A percentile compares a stretch with the other conserved stretches of the same genome.
Conservation (phyloP, 2,113 vertebrate species). For the Rousettus leschenaultii region DNA sequence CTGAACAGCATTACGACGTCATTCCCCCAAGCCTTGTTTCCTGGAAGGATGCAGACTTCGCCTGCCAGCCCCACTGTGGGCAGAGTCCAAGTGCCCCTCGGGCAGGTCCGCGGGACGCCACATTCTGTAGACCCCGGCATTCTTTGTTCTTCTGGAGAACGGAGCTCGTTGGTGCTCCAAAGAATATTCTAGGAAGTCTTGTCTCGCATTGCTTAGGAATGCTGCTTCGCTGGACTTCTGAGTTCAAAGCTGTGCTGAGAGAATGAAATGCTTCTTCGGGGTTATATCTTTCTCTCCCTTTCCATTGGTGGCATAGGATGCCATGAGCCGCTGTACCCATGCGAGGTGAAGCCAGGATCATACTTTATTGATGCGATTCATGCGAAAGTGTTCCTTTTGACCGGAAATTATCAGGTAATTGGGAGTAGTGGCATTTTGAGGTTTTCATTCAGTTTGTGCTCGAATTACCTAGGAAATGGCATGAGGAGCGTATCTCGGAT, state of each 20-base stretch:
- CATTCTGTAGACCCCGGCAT: neutral
- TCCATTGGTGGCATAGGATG: accelerated
- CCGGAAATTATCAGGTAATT: neutral
- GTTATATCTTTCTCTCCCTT: neutral
- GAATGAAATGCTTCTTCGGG: neutral
- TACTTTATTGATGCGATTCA: neutral
- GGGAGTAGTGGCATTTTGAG: neutral
- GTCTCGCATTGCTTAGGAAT: neutral
- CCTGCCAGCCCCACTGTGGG: neutral
- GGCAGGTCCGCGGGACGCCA: neutral
- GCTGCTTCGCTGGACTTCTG: neutral
- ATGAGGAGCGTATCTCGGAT: neutral
- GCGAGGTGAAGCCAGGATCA: neutral
- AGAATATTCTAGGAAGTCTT: neutral
- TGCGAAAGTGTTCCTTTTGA: neutral
- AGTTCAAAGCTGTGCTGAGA: neutral
- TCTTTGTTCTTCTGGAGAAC: neutral
- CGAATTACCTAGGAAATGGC: neutral
- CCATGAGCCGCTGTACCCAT: accelerated
- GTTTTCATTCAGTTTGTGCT: neutral
- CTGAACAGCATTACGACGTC: neutral
- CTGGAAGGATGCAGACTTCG: neutral
- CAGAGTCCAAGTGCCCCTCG: accelerated
- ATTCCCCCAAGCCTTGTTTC: neutral
- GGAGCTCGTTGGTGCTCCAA: neutral